Evolutionary conservation across 2,113 vertebrate genomes (phyloP).

Genomic region (Bubo bubo): DNA sequence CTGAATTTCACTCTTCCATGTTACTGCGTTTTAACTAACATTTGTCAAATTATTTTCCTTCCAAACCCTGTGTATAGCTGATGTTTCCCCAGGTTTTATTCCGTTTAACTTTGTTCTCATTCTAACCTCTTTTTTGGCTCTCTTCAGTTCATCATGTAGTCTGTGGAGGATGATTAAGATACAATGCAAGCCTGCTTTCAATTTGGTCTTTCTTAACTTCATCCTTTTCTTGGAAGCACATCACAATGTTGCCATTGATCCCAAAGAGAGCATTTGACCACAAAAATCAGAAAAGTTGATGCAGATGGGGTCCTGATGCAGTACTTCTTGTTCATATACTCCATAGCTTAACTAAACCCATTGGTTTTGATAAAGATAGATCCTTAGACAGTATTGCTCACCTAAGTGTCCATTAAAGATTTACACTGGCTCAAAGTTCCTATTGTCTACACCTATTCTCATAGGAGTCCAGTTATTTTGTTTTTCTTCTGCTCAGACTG

Average conservation of each 20-base stretch:
- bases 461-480: neutral
- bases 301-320: neutral
- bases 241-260: neutral
- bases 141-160: neutral
- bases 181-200: neutral
- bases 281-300: neutral
- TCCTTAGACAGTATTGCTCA: neutral
- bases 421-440: neutral
- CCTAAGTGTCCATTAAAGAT: neutral
- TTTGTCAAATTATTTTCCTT: neutral
- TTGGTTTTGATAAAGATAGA: neutral
- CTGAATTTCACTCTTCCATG: neutral
- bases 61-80: neutral
- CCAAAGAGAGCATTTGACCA: neutral
- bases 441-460: neutral
- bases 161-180: neutral
- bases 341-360: neutral
- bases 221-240: neutral
- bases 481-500: neutral
- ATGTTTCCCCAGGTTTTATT: neutral
- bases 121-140: neutral
- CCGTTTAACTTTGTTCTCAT: neutral
- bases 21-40: neutral
- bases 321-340: neutral
- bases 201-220: neutral